These are phyloP conservation scores for Pelecanus crispus DNA, from an alignment of 2,113 vertebrate species.

Conservation along the genomic window DNA sequence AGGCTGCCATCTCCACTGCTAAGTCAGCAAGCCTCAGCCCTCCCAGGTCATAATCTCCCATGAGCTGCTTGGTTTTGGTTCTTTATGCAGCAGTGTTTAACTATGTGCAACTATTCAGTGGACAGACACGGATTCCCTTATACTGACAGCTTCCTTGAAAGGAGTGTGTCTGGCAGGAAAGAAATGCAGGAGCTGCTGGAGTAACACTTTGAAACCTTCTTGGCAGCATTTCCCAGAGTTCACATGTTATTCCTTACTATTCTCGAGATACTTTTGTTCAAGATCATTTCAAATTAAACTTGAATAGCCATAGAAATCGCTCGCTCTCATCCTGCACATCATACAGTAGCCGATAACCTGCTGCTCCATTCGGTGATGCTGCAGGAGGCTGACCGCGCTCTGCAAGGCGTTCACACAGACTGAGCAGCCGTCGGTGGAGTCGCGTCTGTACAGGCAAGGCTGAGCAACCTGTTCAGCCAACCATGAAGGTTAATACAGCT, in stretches of 20 bases:
- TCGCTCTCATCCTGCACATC: rapidly evolving
- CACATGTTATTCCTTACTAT: not conserved
- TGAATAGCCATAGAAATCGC: not conserved
- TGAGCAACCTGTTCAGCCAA: not conserved
- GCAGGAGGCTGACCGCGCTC: not conserved
- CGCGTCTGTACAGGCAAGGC: rapidly evolving
- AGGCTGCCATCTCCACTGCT: not conserved
- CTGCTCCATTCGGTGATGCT: not conserved
- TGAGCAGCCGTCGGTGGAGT: not conserved
- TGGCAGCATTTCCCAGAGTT: not conserved
- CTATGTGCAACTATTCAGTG: not conserved
- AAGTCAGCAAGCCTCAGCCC: not conserved
- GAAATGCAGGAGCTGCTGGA: not conserved
- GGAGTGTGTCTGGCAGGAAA: not conserved
- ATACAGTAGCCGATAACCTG: not conserved
- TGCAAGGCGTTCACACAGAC: not conserved
- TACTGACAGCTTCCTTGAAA: not conserved
- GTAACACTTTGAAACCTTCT: not conserved
- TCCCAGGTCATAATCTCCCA: not conserved
- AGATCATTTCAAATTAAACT: not conserved
- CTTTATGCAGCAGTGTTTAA: not conserved
- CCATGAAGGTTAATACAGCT: not conserved
- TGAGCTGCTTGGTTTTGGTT: not conserved
- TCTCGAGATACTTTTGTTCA: not conserved
- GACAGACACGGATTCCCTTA: not conserved